A percentile compares a stretch with the other conserved stretches of the same genome.
phyloP scores from a whole-genome alignment of 2,888 invertebrate genomes.

The Xiphydria camelus region DNA sequence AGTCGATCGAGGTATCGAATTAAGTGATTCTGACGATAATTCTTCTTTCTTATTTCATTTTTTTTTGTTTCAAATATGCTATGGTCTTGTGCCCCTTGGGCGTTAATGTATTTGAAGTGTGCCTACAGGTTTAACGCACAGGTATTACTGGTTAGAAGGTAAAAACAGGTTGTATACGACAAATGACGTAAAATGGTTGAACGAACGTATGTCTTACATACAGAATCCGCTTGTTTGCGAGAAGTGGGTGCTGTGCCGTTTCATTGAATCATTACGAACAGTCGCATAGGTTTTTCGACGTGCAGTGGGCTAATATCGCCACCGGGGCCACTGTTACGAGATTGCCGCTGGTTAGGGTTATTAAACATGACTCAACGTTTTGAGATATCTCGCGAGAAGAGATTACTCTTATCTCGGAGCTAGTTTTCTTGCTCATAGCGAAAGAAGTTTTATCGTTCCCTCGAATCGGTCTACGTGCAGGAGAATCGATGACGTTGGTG shows the following conservation, averaged over 20 bases:
- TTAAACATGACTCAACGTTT: constrained; percentile 26
- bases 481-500: too few species aligned
- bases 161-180: constrained; percentile 56
- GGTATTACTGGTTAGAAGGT: constrained; percentile 53
- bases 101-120: constrained; percentile 57
- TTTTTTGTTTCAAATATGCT: constrained; percentile 21
- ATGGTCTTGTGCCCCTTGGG: constrained; percentile 50
- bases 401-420: too few species aligned
- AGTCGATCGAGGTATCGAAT: constrained; percentile 7
- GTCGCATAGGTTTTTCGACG: too few species aligned
- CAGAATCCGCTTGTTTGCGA: constrained; percentile 24
- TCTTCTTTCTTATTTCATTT: constrained; percentile 58
- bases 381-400: too few species aligned
- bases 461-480: too few species aligned
- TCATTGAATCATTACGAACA: too few species aligned
- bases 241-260: too few species aligned
- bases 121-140: constrained; percentile 59
- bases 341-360: constrained; percentile 24
- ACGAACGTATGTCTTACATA: constrained; percentile 32
- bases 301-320: constrained; percentile 30
- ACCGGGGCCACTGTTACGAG: constrained; percentile 36
- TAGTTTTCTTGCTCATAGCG: too few species aligned
- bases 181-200: constrained; percentile 44
- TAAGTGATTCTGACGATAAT: constrained; percentile 58
- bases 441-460: too few species aligned